Conservation (phyloP, 2,113 vertebrate species). For the Dinomys branickii region DNA sequence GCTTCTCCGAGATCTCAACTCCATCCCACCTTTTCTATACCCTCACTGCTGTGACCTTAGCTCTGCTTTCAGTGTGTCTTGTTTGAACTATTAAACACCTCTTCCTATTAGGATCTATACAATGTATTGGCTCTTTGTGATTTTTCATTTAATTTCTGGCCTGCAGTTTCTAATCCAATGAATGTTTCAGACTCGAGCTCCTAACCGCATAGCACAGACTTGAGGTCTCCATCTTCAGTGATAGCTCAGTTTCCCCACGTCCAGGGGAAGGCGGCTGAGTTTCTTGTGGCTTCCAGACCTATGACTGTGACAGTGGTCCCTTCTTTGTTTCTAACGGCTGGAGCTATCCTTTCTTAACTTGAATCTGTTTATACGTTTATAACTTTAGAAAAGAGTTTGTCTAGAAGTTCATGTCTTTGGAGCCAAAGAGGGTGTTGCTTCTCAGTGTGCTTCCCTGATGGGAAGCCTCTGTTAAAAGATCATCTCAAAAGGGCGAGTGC, state of each 20-base stretch:
- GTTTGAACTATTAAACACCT: background rate
- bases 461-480: background rate
- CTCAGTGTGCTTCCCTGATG: background rate
- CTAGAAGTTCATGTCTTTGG: background rate
- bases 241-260: background rate
- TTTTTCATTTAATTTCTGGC: background rate
- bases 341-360: background rate
- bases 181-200: background rate
- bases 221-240: background rate
- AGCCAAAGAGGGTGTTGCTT: background rate
- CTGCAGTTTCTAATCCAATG: slow-evolving; percentile 4
- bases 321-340: background rate
- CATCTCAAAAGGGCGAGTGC: slow-evolving; percentile 11
- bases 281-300: background rate
- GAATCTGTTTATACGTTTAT: background rate
- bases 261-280: background rate
- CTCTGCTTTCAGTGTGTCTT: background rate
- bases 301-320: background rate
- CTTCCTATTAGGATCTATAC: background rate
- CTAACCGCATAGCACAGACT: background rate
- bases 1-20: background rate
- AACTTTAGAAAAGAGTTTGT: background rate
- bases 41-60: background rate
- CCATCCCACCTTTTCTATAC: background rate
- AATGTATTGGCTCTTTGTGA: background rate